phyloP scores from a whole-genome alignment of 2,888 invertebrate genomes.

The Brassicogethes aeneus region DNA sequence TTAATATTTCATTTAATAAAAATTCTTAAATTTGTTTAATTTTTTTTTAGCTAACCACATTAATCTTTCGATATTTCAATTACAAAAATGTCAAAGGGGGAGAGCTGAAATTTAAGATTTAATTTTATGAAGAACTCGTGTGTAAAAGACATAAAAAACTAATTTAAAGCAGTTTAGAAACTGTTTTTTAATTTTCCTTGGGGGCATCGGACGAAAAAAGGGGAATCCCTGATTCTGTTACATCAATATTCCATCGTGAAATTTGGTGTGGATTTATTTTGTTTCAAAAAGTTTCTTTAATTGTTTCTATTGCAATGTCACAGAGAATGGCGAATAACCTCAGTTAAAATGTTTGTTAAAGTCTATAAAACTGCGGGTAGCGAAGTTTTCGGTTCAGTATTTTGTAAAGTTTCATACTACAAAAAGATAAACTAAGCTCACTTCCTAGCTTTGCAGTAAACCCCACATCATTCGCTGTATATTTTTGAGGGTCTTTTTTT shows the following conservation, averaged over 20 bases:
- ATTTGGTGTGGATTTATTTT: background rate
- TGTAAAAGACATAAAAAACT: background rate
- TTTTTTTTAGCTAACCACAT: too few species aligned
- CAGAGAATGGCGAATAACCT: background rate
- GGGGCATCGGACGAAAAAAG: background rate
- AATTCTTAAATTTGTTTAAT: too few species aligned
- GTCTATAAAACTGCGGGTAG: background rate
- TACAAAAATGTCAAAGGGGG: too few species aligned
- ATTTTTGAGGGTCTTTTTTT: background rate
- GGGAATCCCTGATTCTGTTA: background rate
- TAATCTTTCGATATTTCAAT: too few species aligned
- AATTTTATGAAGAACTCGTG: background rate
- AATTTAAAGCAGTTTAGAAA: background rate
- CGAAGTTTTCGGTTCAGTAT: background rate
- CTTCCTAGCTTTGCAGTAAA: background rate
- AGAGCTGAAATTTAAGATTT: too few species aligned
- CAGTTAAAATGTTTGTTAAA: background rate
- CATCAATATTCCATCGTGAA: background rate
- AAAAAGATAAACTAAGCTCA: background rate
- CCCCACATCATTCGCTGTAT: conserved; percentile 1
- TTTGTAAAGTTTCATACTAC: background rate
- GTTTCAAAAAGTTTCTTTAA: background rate
- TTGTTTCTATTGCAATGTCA: background rate
- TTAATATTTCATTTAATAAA: too few species aligned
- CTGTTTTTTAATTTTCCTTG: background rate